These are phyloP conservation scores for Asbolus verrucosus DNA, from an alignment of 1,140 invertebrate species.

Conservation along the genomic window DNA sequence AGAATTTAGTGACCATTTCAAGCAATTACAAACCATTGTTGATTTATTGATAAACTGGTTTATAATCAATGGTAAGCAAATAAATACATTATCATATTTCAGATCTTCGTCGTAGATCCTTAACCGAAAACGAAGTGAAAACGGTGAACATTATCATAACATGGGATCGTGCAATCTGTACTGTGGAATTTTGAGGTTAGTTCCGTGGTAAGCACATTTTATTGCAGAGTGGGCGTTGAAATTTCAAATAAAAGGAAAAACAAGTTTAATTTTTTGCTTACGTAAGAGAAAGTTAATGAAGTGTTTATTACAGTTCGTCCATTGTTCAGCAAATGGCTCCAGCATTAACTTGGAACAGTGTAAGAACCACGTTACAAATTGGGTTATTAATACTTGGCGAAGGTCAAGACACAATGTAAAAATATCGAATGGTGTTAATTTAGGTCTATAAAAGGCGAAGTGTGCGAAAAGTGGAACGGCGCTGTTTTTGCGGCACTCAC, in stretches of 20 bases:
- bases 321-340: background rate
- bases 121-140: no score
- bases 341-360: background rate
- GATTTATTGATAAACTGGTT: no score
- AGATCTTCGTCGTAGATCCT: no score
- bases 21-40: no score
- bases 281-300: conserved; percentile 24
- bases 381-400: background rate
- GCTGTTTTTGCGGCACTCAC: conserved; percentile 41
- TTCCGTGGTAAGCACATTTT: conserved; percentile 15
- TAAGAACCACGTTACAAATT: background rate
- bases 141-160: no score
- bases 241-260: background rate
- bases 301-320: conserved; percentile 1
- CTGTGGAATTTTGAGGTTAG: conserved; percentile 21
- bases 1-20: no score
- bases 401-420: background rate
- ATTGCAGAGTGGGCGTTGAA: conserved; percentile 1
- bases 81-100: no score
- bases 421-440: background rate
- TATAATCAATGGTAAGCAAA: no score
- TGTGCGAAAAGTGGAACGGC: background rate
- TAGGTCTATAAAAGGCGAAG: conserved; percentile 32
- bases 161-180: no score
- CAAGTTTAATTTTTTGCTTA: background rate